Evolutionary conservation across 1,140 invertebrate genomes (phyloP).

Genomic region (Heliconius hermathena): DNA sequence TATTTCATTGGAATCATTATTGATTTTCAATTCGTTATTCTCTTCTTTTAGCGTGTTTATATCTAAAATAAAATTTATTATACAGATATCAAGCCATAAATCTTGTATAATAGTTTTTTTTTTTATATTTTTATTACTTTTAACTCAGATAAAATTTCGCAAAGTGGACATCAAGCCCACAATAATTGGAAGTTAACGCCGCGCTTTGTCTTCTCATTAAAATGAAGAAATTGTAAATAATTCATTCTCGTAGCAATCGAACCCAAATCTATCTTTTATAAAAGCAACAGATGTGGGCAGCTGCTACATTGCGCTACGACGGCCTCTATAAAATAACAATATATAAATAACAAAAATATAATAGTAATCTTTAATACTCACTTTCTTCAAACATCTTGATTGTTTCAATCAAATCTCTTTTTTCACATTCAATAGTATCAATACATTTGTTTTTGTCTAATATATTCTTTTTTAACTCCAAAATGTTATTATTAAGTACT

Average conservation of each 20-base stretch:
- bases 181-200: no score
- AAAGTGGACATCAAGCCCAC: no score
- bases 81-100: neutral
- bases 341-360: neutral
- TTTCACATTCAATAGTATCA: constrained; percentile 30
- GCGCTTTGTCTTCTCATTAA: no score
- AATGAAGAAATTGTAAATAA: no score
- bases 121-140: no score
- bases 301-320: no score
- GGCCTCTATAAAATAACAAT: no score
- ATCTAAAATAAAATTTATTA: constrained; percentile 35
- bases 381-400: constrained; percentile 49
- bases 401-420: constrained; percentile 37
- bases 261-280: no score
- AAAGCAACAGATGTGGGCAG: no score
- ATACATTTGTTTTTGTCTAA: constrained; percentile 31
- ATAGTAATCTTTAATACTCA: constrained; percentile 35
- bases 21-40: constrained; percentile 51
- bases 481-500: constrained; percentile 29
- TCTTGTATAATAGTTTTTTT: no score
- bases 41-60: constrained; percentile 40
- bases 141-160: no score
- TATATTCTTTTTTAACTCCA: constrained; percentile 29
- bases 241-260: no score
- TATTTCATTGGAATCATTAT: constrained; percentile 44